Base-by-base conservation (phyloP, 2,888 invertebrate species). In the Psylliodes chrysocephalus region DNA sequence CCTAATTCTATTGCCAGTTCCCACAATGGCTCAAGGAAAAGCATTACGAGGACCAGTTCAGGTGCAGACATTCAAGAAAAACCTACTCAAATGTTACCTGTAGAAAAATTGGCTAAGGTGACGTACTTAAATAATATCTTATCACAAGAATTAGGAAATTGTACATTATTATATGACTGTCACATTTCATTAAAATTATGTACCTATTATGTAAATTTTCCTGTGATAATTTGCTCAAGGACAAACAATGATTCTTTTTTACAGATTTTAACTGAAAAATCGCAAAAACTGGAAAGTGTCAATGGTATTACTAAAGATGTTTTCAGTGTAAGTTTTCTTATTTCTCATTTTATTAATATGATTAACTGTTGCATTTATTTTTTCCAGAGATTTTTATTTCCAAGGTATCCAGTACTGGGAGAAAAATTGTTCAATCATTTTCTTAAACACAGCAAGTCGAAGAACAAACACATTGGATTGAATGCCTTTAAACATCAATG, bases 61-160 rank as follows among this genome's bases (percentile, higher is more conserved):
- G 89, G 88, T 8, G 87, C 86, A 14, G 91, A 91, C 77, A 85
- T 89, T 54, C 89, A 86, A 75, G 86, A 85, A 64, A 67, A 65
- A 65, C 85, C 86, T 22, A 85, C 84, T 42, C 89, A 89, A 57
- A 85, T 92, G 79, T 84, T 90, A 70, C 91, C 93, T 10, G 85
- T 92, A 53, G 92, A 92, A 78, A 91, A 90, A 82, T 84, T 93
- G 52, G 88, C 90, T 67, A 91, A 92, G 86, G 91, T 91, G 80
- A 81, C 78, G 71, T 68, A 64, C 40, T 40, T 40, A 1, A 59
- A 64, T 54, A 17, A 49, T 64, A 64, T 66, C 63, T 66, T 66
- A 64, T 66, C 66, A 19, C 7, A 44, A 10, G 19, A 15, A 44
- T 44, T 1, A 12, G 17, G 40, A 12, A 17, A 2, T 12, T 17